phyloP scores from a whole-genome alignment of 2,888 invertebrate genomes.

The Papilio elwesi region DNA sequence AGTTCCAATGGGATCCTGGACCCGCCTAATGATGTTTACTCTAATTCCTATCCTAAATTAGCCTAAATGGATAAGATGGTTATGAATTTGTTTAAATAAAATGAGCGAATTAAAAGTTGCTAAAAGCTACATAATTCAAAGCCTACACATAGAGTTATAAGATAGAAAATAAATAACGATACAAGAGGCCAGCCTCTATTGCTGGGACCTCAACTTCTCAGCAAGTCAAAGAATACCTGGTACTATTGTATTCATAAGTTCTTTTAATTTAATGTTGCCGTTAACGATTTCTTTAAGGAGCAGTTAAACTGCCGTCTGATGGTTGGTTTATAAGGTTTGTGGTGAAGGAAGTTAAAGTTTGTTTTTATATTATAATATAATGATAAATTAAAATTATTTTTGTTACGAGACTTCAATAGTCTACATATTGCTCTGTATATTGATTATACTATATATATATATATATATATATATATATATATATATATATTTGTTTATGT shows the following conservation, averaged over 20 bases:
- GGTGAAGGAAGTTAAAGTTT: conserved; percentile 33
- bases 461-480: too few relatives aligned
- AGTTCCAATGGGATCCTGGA: too few relatives aligned
- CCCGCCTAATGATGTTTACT: too few relatives aligned
- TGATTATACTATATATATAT: conserved; percentile 24
- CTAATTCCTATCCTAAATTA: too few relatives aligned
- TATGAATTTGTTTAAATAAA: too few relatives aligned
- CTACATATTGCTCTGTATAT: conserved; percentile 21
- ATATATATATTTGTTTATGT: conserved; percentile 18
- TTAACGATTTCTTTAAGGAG: conserved; percentile 18
- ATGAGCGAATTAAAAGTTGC: too few relatives aligned
- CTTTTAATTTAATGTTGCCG: background rate
- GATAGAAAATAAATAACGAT: too few relatives aligned
- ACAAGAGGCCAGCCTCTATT: background rate
- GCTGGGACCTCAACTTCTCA: background rate
- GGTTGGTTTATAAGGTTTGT: conserved; percentile 11
- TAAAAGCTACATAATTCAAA: too few relatives aligned
- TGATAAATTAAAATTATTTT: conserved; percentile 14
- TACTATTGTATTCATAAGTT: background rate
- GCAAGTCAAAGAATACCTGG: conserved; percentile 10
- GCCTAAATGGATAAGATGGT: too few relatives aligned
- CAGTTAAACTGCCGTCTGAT: conserved; percentile 38
- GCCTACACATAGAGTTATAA: too few relatives aligned
- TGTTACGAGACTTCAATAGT: conserved; percentile 18
- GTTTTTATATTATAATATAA: conserved; percentile 26